These are phyloP conservation scores for Jaculus jaculus DNA, from an alignment of 2,113 vertebrate species.

Conservation along the genomic window DNA sequence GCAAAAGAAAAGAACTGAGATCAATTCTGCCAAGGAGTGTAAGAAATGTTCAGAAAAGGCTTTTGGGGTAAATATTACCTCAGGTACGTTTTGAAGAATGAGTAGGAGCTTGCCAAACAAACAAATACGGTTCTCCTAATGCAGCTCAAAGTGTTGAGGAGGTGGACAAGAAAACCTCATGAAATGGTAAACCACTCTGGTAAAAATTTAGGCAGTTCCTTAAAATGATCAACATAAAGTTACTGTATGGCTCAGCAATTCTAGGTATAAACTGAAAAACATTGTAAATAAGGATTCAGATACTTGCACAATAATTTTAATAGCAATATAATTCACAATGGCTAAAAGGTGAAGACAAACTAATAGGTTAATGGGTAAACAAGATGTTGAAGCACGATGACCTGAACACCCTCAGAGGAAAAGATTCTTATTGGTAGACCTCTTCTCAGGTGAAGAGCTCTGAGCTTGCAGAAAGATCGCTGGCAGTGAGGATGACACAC, in stretches of 20 bases:
- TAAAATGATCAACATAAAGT: constrained; percentile 6
- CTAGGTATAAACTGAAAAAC: background rate
- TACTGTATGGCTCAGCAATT: background rate
- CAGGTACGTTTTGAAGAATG: background rate
- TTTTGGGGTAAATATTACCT: background rate
- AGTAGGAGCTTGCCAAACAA: background rate
- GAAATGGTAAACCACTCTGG: background rate
- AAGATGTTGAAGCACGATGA: background rate
- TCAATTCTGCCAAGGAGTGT: background rate
- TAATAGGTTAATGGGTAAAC: background rate
- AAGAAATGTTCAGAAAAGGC: background rate
- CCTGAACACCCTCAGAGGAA: background rate
- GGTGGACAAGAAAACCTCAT: background rate
- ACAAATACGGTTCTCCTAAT: background rate
- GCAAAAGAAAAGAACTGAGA: background rate
- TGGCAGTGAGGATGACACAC: background rate
- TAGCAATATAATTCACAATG: background rate
- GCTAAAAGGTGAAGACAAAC: background rate
- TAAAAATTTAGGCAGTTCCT: background rate
- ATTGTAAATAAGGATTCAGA: background rate
- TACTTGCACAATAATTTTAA: background rate
- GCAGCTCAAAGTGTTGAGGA: background rate
- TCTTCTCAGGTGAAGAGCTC: background rate
- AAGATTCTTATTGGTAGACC: background rate
- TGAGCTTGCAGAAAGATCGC: background rate